These are phyloP conservation scores for Mythimna albipuncta DNA, from an alignment of 2,888 invertebrate genomes.

Conservation along the genomic window DNA sequence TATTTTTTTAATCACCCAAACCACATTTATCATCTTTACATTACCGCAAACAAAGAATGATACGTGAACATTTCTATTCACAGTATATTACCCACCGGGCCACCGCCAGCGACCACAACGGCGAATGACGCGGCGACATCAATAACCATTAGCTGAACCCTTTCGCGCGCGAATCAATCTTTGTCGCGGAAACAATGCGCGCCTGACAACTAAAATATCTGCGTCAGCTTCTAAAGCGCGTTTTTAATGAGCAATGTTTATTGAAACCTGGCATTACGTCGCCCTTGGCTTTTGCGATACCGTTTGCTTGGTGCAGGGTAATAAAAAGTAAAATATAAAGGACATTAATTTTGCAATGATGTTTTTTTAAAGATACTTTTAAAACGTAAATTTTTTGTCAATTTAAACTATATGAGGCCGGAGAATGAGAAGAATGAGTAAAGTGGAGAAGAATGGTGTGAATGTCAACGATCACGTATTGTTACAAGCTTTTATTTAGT, in stretches of 20 bases:
- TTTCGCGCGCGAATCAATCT: slow-evolving; percentile 63
- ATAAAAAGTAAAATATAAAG: not conserved
- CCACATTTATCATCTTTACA: slow-evolving; percentile 38
- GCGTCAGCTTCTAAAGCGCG: slow-evolving; percentile 55
- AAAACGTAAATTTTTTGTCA: too few species aligned
- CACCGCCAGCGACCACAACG: slow-evolving; percentile 42
- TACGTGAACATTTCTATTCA: slow-evolving; percentile 39
- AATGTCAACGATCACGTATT: too few species aligned
- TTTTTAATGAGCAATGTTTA: slow-evolving; percentile 65
- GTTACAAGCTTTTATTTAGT: too few species aligned
- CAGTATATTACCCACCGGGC: slow-evolving; percentile 33
- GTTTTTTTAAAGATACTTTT: too few species aligned
- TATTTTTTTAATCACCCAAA: slow-evolving; percentile 26
- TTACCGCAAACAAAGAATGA: slow-evolving; percentile 45
- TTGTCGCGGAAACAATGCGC: slow-evolving; percentile 67
- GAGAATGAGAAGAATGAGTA: too few species aligned
- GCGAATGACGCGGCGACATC: slow-evolving; percentile 55
- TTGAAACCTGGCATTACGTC: slow-evolving; percentile 44
- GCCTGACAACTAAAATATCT: slow-evolving; percentile 60
- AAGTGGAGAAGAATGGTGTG: too few species aligned
- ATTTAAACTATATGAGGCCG: too few species aligned
- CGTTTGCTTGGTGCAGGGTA: slow-evolving; percentile 13
- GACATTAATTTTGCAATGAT: too few species aligned
- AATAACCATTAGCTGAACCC: slow-evolving; percentile 69
- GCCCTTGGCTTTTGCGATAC: slow-evolving; percentile 27